phyloP scores from a whole-genome alignment of 2,797 vertebrate genomes.

The Muraenolepis orangiensis region DNA sequence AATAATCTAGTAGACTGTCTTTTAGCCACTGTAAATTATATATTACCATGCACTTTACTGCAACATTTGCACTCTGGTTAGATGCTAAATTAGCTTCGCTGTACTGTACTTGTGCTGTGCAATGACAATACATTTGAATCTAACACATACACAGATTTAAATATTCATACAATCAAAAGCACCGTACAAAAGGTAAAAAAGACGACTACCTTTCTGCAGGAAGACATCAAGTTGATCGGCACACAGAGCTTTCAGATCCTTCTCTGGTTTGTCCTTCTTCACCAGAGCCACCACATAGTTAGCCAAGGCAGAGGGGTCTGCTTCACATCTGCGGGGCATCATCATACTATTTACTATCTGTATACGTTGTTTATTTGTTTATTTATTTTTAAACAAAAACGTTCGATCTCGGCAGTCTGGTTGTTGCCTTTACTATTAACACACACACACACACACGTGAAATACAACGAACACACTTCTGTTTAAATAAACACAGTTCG shows the following conservation, averaged over 20 bases:
- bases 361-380: not conserved
- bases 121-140: too few relatives aligned
- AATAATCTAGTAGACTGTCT: too few relatives aligned
- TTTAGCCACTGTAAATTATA: too few relatives aligned
- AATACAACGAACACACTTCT: not conserved
- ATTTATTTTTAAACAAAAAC: not conserved
- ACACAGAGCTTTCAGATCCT: conserved; percentile 93
- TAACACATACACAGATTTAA: not conserved
- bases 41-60: too few relatives aligned
- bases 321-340: conserved; percentile 79
- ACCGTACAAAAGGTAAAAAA: too few relatives aligned
- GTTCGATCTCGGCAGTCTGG: not conserved
- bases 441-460: not conserved
- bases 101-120: too few relatives aligned
- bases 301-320: conserved; percentile 94
- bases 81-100: too few relatives aligned
- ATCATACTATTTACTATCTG: not conserved
- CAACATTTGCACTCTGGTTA: too few relatives aligned
- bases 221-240: conserved; percentile 98
- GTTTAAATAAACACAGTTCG: not conserved
- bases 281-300: conserved; percentile 98
- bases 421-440: not conserved
- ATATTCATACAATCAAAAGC: not conserved
- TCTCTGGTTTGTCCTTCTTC: conserved; percentile 98
- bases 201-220: conserved; percentile 91